Evolutionary conservation across 2,113 vertebrate genomes (phyloP), one percentile per base, ranked within the genome.

Genomic region (Cheirogaleus medius): DNA sequence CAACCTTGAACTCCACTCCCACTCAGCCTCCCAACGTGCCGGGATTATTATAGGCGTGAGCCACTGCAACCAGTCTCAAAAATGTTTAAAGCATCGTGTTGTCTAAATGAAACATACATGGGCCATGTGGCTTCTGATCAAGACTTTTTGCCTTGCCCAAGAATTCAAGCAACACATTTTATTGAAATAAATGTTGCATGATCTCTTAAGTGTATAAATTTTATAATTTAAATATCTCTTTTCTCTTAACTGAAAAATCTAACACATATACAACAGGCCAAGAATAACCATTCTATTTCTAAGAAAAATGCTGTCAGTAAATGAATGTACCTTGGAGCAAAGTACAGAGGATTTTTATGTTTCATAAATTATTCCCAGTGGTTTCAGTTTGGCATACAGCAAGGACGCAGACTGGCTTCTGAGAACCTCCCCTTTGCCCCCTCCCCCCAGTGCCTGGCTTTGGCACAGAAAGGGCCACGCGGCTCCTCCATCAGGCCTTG

Each of bases 191-290:
- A 91, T 91, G 81, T 90, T 92, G 87, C 81, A 81, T 84, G 84
- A 87, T 95, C 39, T 95, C 94, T 87, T 82, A 92, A 92, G 23
- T 91, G 18, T 91, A 18, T 90, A 56, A 34, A 86, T 91, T 97
- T 97, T 96, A 95, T 93, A 97, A 97, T 42, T 85, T 91, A 89
- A 94, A 64, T 93, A 63, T 77, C 42, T 91, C 25, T 83, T 76
- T 84, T 78, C 34, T 83, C 34, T 94, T 90, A 95, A 96, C 74
- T 92, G 81, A 95, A 95, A 95, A 97, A 58, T 81, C 85, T 90
- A 71, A 97, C 93, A 87, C 58, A 68, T 73, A 63, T 27, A 96
- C 78, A 94, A 39, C 18, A 84, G 64, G 64, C 64, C 87, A 95
- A 87, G 63, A 93, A 95, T 87, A 95, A 86, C 63, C 34, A 34